A percentile compares a stretch with the other conserved stretches of the same genome.
Conservation (phyloP, 1,140 invertebrate genomes). For the Bilobella aurantiaca region DNA sequence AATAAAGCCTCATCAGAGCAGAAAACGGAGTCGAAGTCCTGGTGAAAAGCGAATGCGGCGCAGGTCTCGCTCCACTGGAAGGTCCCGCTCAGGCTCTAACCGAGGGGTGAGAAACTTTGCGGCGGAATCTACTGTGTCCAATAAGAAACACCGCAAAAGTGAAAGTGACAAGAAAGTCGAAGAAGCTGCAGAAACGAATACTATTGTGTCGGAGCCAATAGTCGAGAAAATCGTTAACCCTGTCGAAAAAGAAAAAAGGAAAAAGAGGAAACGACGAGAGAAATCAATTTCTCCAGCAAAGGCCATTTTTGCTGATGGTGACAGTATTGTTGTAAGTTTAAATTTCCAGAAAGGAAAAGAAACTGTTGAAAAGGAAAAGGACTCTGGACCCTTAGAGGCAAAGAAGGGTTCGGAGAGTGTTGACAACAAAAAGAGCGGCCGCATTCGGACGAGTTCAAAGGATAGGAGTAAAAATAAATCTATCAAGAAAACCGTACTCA, state of each 20-base stretch:
- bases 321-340: constrained; percentile 81
- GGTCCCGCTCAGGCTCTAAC: constrained; percentile 38
- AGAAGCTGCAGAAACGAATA: constrained; percentile 40
- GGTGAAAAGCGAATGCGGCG: constrained; percentile 39
- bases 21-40: constrained; percentile 38
- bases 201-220: not conserved
- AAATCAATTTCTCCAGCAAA: constrained; percentile 59
- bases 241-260: constrained; percentile 40
- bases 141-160: too few relatives aligned
- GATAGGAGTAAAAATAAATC: constrained; percentile 12
- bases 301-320: constrained; percentile 80
- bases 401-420: not conserved
- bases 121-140: too few relatives aligned
- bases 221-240: constrained; percentile 41
- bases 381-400: constrained; percentile 7
- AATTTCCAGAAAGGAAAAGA: constrained; percentile 54
- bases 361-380: constrained; percentile 3
- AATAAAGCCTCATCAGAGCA: constrained; percentile 35
- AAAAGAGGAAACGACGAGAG: constrained; percentile 46
- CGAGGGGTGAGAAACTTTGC: too few relatives aligned
- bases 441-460: not conserved
- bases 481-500: constrained; percentile 25
- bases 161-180: too few relatives aligned
- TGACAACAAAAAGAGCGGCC: not conserved
- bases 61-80: constrained; percentile 31